phyloP scores from a whole-genome alignment of 2,888 invertebrate genomes.

The Trachelus troglodyta region DNA sequence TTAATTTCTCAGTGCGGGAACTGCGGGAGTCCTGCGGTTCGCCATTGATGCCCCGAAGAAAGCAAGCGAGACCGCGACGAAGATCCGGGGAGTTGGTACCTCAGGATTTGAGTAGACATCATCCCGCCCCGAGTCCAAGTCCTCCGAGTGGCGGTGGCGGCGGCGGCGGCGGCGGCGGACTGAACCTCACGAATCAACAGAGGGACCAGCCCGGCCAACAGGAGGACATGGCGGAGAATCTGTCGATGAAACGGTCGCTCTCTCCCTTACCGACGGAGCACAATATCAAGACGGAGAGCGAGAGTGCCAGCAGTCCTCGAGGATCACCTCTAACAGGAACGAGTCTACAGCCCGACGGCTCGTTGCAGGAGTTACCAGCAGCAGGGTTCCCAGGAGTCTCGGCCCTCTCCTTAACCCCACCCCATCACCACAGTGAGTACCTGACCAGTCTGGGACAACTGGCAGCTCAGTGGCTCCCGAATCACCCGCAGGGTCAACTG shows the following conservation, averaged over 20 bases:
- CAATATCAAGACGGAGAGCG: constrained; percentile 54
- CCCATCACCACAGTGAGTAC: constrained; percentile 72
- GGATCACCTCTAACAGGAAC: constrained; percentile 54
- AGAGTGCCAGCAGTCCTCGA: constrained; percentile 58
- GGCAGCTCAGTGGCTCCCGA: constrained; percentile 60
- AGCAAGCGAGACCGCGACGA: constrained; percentile 86
- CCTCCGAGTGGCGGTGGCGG: constrained; percentile 43
- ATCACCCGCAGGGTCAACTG: constrained; percentile 49
- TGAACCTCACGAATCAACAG: constrained; percentile 44
- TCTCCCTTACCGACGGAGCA: constrained; percentile 68
- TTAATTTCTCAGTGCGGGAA: constrained; percentile 54
- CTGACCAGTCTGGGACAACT: constrained; percentile 61
- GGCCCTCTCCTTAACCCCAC: constrained; percentile 83
- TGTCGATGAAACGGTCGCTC: constrained; percentile 59
- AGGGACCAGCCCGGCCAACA: constrained; percentile 44
- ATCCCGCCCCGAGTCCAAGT: constrained; percentile 54
- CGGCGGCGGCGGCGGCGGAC: constrained; percentile 23
- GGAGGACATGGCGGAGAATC: constrained; percentile 61
- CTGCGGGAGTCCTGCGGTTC: constrained; percentile 74
- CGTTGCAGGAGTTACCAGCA: constrained; percentile 62
- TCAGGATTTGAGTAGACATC: constrained; percentile 71
- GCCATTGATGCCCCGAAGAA: constrained; percentile 81
- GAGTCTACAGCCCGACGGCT: constrained; percentile 50
- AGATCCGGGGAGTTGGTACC: constrained; percentile 81
- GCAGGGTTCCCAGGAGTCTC: constrained; percentile 67